Conservation (phyloP, 2,888 invertebrate genomes). For the Caenorhabditis panamensis region DNA sequence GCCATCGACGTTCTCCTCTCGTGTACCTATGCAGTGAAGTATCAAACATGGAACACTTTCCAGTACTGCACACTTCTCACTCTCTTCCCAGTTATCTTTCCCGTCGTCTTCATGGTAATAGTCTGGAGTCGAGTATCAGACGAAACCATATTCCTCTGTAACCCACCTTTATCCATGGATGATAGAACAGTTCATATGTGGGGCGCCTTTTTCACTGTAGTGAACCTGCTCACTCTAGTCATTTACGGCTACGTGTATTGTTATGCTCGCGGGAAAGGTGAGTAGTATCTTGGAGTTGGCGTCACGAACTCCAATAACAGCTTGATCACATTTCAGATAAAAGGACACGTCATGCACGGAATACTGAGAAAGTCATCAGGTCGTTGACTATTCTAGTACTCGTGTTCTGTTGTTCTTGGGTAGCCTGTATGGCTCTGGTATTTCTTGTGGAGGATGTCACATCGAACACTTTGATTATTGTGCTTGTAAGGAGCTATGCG, state of each 20-base stretch:
- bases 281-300: neutral
- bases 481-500: constrained; percentile 34
- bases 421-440: constrained; percentile 41
- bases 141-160: constrained; percentile 29
- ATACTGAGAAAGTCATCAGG: constrained; percentile 34
- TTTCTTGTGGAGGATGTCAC: constrained; percentile 31
- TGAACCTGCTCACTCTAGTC: constrained; percentile 19
- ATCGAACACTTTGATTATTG: constrained; percentile 8
- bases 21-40: constrained; percentile 19
- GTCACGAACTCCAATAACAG: neutral
- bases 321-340: constrained; percentile 15
- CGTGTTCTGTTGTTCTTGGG: constrained; percentile 45
- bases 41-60: constrained; percentile 29
- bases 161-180: constrained; percentile 37
- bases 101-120: constrained; percentile 23
- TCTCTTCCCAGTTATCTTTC: constrained; percentile 14
- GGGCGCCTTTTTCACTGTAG: constrained; percentile 18
- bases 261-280: constrained; percentile 30
- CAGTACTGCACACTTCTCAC: constrained; percentile 26
- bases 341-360: constrained; percentile 2
- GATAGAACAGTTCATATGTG: constrained; percentile 22
- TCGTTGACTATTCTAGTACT: constrained; percentile 39
- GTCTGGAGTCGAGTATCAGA: constrained; percentile 29
- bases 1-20: constrained; percentile 42
- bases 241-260: constrained; percentile 45